Percentiles rank a stretch among this genome's conserved stretches.
Evolutionary conservation across 2,888 invertebrate species (phyloP).

Genomic region (Parthenolecanium corni): DNA sequence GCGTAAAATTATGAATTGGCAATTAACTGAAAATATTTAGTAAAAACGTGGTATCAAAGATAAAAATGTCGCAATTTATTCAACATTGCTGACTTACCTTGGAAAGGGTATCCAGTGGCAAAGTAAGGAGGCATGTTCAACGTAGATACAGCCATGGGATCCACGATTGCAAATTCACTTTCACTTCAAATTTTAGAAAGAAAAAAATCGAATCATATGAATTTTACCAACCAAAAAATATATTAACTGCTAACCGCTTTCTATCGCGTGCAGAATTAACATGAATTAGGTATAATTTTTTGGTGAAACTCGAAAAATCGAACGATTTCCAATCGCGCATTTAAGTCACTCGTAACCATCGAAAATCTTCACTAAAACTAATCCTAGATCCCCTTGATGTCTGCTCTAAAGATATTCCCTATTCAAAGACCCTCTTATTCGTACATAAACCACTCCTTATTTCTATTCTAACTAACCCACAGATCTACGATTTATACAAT

Average conservation of each 20-base stretch:
- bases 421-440: too few species aligned
- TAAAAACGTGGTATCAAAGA: too few species aligned
- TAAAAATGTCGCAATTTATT: too few species aligned
- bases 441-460: slow-evolving; percentile 21
- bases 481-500: background rate
- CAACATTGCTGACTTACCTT: slow-evolving; percentile 71
- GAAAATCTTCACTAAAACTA: slow-evolving; percentile 6
- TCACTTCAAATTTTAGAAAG: background rate
- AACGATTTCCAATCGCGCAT: slow-evolving; percentile 17
- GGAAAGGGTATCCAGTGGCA: slow-evolving; percentile 82
- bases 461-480: slow-evolving; percentile 7
- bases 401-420: background rate
- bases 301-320: slow-evolving; percentile 2
- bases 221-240: too few species aligned
- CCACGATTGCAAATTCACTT: background rate
- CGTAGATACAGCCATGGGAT: slow-evolving; percentile 61
- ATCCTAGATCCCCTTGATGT: slow-evolving; percentile 2
- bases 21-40: too few species aligned
- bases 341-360: slow-evolving; percentile 16
- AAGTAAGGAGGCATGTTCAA: slow-evolving; percentile 80
- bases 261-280: too few species aligned
- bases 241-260: too few species aligned
- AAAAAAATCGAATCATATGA: too few species aligned
- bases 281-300: background rate
- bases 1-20: too few species aligned